phyloP scores from a whole-genome alignment of 2,797 vertebrate genomes.

The Spinus olivaceus region DNA sequence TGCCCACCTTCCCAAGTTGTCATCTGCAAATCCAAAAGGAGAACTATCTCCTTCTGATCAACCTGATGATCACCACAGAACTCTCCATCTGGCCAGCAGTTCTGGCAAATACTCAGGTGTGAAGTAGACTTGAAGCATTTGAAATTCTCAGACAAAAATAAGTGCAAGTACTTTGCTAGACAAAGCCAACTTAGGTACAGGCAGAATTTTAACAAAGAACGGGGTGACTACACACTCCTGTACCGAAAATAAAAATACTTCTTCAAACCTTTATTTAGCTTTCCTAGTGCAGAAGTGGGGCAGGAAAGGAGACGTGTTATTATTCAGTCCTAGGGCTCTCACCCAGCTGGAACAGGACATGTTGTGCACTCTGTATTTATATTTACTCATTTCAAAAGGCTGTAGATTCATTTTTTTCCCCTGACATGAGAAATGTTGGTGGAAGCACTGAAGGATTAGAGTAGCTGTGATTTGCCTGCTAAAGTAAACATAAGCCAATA shows the following conservation, averaged over 20 bases:
- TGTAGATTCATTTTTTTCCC: neutral
- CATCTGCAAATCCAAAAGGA: neutral
- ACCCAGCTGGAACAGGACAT: neutral
- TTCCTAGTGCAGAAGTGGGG: neutral
- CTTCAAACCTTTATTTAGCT: neutral
- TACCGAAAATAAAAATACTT: neutral
- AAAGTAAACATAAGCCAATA: conserved; percentile 4
- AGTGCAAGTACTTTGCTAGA: neutral
- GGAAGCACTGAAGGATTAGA: neutral
- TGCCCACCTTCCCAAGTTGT: neutral
- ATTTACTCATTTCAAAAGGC: conserved; percentile 7
- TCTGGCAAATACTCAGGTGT: neutral
- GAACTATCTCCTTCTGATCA: neutral
- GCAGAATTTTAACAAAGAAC: neutral
- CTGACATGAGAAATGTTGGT: conserved; percentile 41
- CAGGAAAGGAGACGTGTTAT: neutral
- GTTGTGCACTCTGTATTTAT: neutral
- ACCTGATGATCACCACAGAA: neutral
- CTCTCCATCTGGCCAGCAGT: neutral
- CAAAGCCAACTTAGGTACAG: neutral
- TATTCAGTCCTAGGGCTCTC: neutral
- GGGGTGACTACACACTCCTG: neutral
- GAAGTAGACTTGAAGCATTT: neutral
- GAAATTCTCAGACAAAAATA: neutral
- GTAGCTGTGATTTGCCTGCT: conserved; percentile 12